Evolutionary conservation across 2,888 invertebrate genomes (phyloP).

Genomic region (Ectobius pallidus): DNA sequence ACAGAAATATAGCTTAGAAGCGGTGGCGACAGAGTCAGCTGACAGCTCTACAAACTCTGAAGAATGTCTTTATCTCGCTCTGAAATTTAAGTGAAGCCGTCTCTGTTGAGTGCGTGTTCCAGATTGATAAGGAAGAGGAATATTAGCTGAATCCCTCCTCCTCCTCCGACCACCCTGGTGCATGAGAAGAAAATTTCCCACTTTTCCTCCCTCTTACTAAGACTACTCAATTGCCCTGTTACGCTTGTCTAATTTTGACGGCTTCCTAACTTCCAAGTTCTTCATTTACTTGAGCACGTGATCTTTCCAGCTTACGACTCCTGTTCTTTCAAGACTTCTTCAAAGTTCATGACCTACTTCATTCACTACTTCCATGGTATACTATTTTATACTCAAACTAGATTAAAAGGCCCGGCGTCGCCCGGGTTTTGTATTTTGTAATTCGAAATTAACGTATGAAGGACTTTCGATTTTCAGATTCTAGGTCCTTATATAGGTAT

Average conservation of each 20-base stretch:
- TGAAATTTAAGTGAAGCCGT: not conserved
- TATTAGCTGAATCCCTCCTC: no score
- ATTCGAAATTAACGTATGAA: no score
- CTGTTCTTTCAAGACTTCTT: no score
- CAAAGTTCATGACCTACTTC: no score
- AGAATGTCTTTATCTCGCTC: not conserved
- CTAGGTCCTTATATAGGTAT: no score
- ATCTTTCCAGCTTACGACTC: not conserved
- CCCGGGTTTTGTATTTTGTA: no score
- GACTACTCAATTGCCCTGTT: not conserved
- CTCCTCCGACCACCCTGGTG: not conserved
- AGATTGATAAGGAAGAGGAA: not conserved
- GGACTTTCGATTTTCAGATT: no score
- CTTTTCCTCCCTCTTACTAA: not conserved
- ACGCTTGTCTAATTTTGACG: not conserved
- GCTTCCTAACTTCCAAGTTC: not conserved
- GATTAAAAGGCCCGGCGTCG: no score
- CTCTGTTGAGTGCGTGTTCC: not conserved
- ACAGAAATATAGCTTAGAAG: no score
- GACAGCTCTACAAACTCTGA: not conserved
- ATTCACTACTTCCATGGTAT: no score
- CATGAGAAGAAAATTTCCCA: not conserved
- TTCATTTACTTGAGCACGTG: not conserved
- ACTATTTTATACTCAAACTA: no score
- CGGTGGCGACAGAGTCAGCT: no score